Percentiles rank a stretch among this genome's conserved stretches.
Evolutionary conservation across 64 coral and sea anemone species (phyloP).

Genomic region (Montipora cactus): DNA sequence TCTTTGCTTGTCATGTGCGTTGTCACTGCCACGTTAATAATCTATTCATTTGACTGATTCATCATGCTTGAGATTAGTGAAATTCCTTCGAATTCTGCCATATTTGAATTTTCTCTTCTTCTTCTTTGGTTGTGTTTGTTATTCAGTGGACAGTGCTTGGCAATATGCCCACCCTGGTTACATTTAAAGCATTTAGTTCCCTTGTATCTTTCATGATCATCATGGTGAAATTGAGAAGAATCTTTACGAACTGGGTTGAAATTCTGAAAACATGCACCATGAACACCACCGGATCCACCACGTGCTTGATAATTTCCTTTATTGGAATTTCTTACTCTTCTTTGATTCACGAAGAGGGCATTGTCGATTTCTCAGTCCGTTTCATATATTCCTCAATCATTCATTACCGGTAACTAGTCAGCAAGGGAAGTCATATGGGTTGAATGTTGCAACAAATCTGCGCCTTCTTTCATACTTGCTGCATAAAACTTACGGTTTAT

Average conservation of each 20-base stretch:
- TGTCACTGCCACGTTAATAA: conserved; percentile 76
- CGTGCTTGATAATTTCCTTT: conserved; percentile 42
- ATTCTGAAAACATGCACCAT: background rate
- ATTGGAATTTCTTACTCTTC: background rate
- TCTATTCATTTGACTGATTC: conserved; percentile 62
- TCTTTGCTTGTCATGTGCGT: conserved; percentile 68
- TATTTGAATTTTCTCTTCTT: conserved; percentile 69
- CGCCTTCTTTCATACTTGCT: conserved; percentile 42
- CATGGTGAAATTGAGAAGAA: background rate
- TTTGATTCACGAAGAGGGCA: background rate
- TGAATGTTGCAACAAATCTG: conserved; percentile 50
- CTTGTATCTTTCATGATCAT: conserved; percentile 47
- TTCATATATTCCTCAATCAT: conserved; percentile 63
- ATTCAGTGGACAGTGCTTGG: conserved; percentile 62
- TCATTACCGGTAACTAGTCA: conserved; percentile 44
- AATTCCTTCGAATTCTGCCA: conserved; percentile 70
- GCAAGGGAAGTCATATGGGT: conserved; percentile 64
- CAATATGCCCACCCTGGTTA: conserved; percentile 54
- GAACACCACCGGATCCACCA: background rate
- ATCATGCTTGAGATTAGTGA: conserved; percentile 62
- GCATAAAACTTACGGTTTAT: conserved; percentile 51
- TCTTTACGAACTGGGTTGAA: background rate
- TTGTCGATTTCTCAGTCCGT: conserved; percentile 36
- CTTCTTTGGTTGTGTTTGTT: conserved; percentile 13
- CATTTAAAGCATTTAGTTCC: conserved; percentile 50